Conservation (phyloP, 2,888 invertebrate genomes). For the Melinopterus prodromus region DNA sequence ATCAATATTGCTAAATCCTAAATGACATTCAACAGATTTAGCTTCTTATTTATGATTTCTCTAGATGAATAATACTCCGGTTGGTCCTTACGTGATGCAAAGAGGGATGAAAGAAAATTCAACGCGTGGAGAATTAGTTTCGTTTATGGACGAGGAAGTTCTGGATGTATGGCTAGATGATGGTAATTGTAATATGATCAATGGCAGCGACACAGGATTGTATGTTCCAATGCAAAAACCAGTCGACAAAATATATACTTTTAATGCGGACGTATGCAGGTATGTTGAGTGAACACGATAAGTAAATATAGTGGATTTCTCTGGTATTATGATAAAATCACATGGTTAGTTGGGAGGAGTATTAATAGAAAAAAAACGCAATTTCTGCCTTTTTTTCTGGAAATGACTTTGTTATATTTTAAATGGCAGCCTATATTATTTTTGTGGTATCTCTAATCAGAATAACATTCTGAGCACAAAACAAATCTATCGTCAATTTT, state of each 20-base stretch:
- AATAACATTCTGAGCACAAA: too few relatives aligned
- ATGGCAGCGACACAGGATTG: constrained; percentile 65
- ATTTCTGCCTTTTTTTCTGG: neutral
- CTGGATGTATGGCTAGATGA: constrained; percentile 59
- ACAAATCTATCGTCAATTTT: too few relatives aligned
- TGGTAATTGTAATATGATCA: constrained; percentile 63
- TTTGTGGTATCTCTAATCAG: too few relatives aligned
- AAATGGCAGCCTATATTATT: too few relatives aligned
- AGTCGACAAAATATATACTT: constrained; percentile 61
- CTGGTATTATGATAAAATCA: too few relatives aligned
- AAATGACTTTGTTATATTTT: neutral
- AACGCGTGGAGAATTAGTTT: constrained; percentile 62
- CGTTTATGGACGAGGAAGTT: constrained; percentile 58
- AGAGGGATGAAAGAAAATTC: constrained; percentile 63
- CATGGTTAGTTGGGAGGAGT: too few relatives aligned
- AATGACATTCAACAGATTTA: neutral
- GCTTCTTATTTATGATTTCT: constrained; percentile 26
- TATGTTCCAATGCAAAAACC: constrained; percentile 62
- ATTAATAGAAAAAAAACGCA: too few relatives aligned
- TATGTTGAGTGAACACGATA: constrained; percentile 45
- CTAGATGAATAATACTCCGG: constrained; percentile 61
- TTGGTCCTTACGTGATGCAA: constrained; percentile 66
- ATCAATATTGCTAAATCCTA: too few relatives aligned
- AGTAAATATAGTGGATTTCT: neutral
- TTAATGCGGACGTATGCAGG: constrained; percentile 69